Evolutionary conservation across 2,888 invertebrate genomes (phyloP), one percentile per base, ranked within the genome.

Genomic region (Heteromurus nitidus): DNA sequence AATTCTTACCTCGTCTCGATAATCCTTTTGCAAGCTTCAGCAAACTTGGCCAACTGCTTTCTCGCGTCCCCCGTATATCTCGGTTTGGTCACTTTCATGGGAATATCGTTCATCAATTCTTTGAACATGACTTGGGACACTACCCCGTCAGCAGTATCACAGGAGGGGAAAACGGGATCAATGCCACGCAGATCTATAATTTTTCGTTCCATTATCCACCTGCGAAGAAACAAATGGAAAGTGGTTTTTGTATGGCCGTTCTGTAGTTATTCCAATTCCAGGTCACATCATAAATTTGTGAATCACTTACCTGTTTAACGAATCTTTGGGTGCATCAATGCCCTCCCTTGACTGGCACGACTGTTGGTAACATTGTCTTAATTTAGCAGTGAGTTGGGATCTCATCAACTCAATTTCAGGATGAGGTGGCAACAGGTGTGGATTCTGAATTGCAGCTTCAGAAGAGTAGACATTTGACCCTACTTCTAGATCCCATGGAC

Each of bases 61-160:
- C 98, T 92, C 0, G 98, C 98, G 90, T 98, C 98, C 0, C 95
- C 96, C 2, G 97, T 96, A 88, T 96, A 98, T 90, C 97, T 97
- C 9, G 98, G 97, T 89, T 96, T 94, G n/a, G 95, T 93, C 81
- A 98, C 92, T 90, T 97, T 97, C 82, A 98, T 96, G 11, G 98
- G 98, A 89, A 99, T 96, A 90, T 98, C 98, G 90, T 97, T 96
- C 96, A 98, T 97, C 72, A 98, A 96, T 91, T 98, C 98, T 85
- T 96, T 93, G 90, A 97, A 97, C 97, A 98, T 97, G 1, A 95
- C 95, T 88, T 94, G 93, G 3, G 98, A 98, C 87, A 98, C 94
- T 3, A 81, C 64, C 3, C 85, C 86, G 90, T 97, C 97, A 1
- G 96, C 95, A 87, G 94, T 93, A 90, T 98, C 98, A 89, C 94